Evolutionary conservation across 2,888 invertebrate species (phyloP).

Genomic region (Lycophotia porphyrea): DNA sequence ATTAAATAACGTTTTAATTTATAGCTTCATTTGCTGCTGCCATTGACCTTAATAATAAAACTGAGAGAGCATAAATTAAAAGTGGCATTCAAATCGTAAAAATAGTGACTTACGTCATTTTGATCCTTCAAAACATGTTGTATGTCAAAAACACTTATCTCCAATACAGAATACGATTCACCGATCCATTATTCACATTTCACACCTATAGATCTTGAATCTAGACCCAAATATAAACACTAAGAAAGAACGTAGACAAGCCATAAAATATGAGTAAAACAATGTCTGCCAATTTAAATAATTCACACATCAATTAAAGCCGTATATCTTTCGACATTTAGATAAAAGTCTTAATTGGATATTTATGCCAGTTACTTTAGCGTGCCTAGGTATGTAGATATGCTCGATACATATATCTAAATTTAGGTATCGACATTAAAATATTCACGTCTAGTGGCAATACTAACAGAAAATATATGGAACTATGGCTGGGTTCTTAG

Average conservation of each 20-base stretch:
- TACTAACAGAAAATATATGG: not conserved
- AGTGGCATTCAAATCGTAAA: conserved; percentile 21
- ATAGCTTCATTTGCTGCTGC: conserved; percentile 54
- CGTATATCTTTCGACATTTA: conserved; percentile 57
- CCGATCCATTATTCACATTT: conserved; percentile 26
- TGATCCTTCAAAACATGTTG: conserved; percentile 7
- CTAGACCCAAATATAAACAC: not conserved
- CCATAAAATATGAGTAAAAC: conserved; percentile 47
- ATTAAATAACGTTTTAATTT: conserved; percentile 30
- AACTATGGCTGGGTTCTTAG: not conserved
- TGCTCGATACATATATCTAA: not conserved
- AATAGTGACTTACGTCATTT: conserved; percentile 6
- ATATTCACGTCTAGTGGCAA: not conserved
- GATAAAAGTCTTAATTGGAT: conserved; percentile 63
- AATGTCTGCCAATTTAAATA: conserved; percentile 62
- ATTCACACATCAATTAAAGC: conserved; percentile 58
- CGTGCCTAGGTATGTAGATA: conserved; percentile 25
- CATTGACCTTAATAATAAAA: conserved; percentile 33
- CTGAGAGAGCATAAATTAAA: conserved; percentile 26
- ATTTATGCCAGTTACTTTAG: conserved; percentile 45
- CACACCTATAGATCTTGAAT: conserved; percentile 30
- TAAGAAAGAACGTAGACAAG: conserved; percentile 15
- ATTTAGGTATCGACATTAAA: conserved; percentile 12
- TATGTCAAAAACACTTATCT: conserved; percentile 6
- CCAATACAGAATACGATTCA: not conserved